Evolutionary conservation across 2,113 vertebrate genomes (phyloP), one percentile per base, ranked within the genome.

Genomic region (Smithornis capensis): DNA sequence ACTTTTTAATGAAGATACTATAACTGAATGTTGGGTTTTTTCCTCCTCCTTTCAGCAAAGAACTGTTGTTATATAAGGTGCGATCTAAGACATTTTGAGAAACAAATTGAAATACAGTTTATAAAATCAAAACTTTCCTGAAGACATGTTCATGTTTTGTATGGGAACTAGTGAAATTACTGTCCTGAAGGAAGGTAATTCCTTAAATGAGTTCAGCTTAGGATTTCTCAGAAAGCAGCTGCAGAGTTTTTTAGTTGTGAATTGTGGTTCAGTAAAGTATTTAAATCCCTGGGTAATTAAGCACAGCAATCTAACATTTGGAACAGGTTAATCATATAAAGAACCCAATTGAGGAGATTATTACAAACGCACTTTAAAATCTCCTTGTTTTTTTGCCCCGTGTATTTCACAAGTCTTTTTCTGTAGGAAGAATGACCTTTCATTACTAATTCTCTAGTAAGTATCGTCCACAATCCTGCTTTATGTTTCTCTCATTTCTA

Each of bases 181-280:
- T 63, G 18, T 56, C 2, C 7, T 87, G 63, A 90, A 90, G 45
- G 59, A 62, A 95, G 49, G 52, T 87, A 25, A 44, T 45, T 84
- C 28, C n/a, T 90, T 92, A 89, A 94, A 84, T 86, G 29, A 90
- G 40, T 87, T 87, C 40, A 82, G 42, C 71, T 91, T 92, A 75
- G 53, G 64, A 65, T 88, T 97, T 89, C 86, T 90, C 65, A 85
- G 91, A 90, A 94, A 75, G 85, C 67, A 82, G 45, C 70, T 91
- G 42, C 31, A 67, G 35, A 69, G 19, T 23, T 47, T 84, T 87
- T 60, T 74, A 79, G 44, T 79, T 94, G 35, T 75, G 31, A 84
- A 33, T 82, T 92, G 38, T 56, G 27, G 22, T 80, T 86, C 56
- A 71, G 64, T 88, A 49, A 96, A 76, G 52, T 78, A 90, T 90